Base-by-base conservation (phyloP, 2,888 invertebrate genomes). In the Drosophila crucigera region DNA sequence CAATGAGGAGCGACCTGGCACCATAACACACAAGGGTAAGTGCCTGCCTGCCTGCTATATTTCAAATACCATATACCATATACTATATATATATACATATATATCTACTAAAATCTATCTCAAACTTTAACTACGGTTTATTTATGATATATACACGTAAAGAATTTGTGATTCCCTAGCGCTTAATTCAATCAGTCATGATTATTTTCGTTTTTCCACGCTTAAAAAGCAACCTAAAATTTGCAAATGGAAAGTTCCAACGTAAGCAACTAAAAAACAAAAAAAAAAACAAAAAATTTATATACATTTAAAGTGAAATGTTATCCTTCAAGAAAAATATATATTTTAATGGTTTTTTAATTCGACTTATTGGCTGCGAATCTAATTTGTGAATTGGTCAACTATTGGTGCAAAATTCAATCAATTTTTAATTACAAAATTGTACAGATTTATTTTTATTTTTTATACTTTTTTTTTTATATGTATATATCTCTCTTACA, bases 21-120 rank as follows among this genome's bases (percentile, higher is more conserved):
- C 92, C 68, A 94, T 92, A 60, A 92, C 92, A 80, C 92, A 93
- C 81, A 94, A 94, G 90, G 93, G 93, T 93, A 71, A 67, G 60
- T n/a, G 28, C 3, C 16, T 10, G 41, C n/a, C 41, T 25, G 47
- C 1, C 25, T 43, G 3, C 6, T 14, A 22, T 22, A 43, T 43
- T 14, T 22, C 22, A 43, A 3, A 43, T 43, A 22, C 22, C 1
- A 39, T 39, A n/a, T 41, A 41, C n/a, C 3, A 41, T 10, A 41
- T 41, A 41, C 9, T 14, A 43, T 47, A 47, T 47, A 47, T 16
- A 9, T 25, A 47, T 47, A 9, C 14, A 47, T 47, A 14, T 47
- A 14, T 47, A 47, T 47, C 22, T 22, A 47, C 43, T 43, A 43
- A 22, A 43, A 43, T 47, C 14, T 47, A 47, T 22, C 7, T 47